Evolutionary conservation across 2,888 invertebrate species (phyloP).

Genomic region (Gortyna flavago): DNA sequence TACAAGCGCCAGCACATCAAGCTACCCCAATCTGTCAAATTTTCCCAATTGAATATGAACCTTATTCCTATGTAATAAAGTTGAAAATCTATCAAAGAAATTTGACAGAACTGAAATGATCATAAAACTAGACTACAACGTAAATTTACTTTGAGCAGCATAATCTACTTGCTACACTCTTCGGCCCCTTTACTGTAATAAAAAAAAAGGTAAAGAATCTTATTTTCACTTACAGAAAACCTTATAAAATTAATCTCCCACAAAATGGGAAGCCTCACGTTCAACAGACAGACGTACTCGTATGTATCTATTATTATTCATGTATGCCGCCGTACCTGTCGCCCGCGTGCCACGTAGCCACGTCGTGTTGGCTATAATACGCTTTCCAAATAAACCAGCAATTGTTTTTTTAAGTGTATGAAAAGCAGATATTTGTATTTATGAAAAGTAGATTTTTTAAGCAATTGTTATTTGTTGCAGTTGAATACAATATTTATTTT

Average conservation of each 20-base stretch:
- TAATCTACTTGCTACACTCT: background rate
- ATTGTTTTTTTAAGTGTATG: background rate
- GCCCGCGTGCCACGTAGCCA: background rate
- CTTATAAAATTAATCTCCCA: slow-evolving; percentile 14
- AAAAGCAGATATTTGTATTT: background rate
- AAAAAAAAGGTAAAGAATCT: background rate
- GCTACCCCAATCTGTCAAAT: too few species aligned
- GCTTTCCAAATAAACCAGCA: slow-evolving; percentile 5
- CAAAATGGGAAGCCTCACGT: slow-evolving; percentile 3
- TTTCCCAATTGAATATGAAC: too few species aligned
- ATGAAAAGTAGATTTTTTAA: background rate
- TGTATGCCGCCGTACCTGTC: slow-evolving; percentile 33
- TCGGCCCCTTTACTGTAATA: background rate
- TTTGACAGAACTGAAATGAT: too few species aligned
- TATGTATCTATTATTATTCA: slow-evolving; percentile 45
- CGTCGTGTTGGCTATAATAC: slow-evolving; percentile 16
- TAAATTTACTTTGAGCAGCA: too few species aligned
- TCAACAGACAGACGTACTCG: slow-evolving; percentile 26
- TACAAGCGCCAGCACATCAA: too few species aligned
- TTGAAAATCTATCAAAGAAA: too few species aligned
- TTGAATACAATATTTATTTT: too few species aligned
- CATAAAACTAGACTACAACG: too few species aligned
- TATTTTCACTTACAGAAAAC: background rate
- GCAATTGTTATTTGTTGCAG: background rate
- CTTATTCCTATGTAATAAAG: too few species aligned